Base-by-base conservation (phyloP, 2,797 vertebrate genomes). In the Parauchenoglanis punctatus region DNA sequence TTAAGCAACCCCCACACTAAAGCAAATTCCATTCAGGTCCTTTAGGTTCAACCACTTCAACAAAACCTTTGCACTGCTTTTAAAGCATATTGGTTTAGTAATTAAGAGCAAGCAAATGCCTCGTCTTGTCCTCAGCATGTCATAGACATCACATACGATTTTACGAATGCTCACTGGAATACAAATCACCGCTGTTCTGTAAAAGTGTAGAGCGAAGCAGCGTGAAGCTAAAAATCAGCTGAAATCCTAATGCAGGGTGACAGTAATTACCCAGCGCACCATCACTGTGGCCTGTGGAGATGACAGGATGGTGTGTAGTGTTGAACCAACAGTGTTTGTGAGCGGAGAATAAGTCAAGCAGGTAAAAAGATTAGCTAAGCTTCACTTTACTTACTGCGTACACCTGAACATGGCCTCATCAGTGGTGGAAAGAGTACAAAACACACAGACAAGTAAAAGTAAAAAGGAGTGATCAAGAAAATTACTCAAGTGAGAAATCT, bases 261-360 rank as follows among this genome's bases (percentile, higher is more conserved):
- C 90, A 84, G 93, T 92, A 93, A 95, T 94, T 94, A 94, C 92
- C 92, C 89, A 90, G 91, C 88, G 87, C 91, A 92, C 91, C 63
- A 85, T 91, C 87, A 91, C 92, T 92, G 93, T 93, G 93, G 90
- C 91, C 52, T 35, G 87, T 91, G 91, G 93, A 95, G 95, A 94
- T 93, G 91, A 92, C 90, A 92, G 93, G 91, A 93, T 89, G 91
- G 93, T 92, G 92, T 91, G 92, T 85, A 89, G 91, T 91, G 92
- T 91, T 93, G 92, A 91, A 92, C 91, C 93, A 92, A 91, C 89
- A 90, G 91, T 90, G 89, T 86, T 89, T 89, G 76, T 78, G 28
- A 90, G 91, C 90, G 90, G 92, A 92, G 92, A 93, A 88, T 92
- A 92, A 91, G 91, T 89, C 92, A 88, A 63, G 86, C 93, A 92